Evolutionary conservation across 2,113 vertebrate genomes (phyloP).

Genomic region (Heterotis niloticus): DNA sequence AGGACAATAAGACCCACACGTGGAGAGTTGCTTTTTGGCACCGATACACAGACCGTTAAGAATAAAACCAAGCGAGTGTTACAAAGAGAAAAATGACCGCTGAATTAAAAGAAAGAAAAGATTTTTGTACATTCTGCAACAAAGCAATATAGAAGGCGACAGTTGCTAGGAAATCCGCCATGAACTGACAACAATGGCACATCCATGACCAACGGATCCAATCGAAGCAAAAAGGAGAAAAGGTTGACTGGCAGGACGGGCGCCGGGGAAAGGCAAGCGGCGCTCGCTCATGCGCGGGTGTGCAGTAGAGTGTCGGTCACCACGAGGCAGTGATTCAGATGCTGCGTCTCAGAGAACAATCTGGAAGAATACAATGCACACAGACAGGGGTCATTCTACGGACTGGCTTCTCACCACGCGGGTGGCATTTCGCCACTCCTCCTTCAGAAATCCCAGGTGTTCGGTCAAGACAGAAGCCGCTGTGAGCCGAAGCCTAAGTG

Average conservation of each 20-base stretch:
- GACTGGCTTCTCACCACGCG: neutral
- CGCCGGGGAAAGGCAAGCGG: conserved; percentile 13
- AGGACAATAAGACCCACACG: neutral
- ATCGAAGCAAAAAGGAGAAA: conserved; percentile 13
- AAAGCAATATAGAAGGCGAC: neutral
- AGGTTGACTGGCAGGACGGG: conserved; percentile 6
- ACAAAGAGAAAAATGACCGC: neutral
- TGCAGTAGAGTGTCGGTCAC: conserved; percentile 33
- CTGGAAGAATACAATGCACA: conserved; percentile 37
- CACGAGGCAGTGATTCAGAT: conserved; percentile 34
- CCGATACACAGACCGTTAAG: conserved; percentile 7
- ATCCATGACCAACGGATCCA: neutral
- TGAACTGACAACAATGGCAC: neutral
- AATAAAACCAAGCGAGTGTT: conserved; percentile 1
- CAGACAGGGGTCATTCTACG: neutral
- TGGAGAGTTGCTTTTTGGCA: conserved; percentile 22
- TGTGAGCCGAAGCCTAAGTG: too few species aligned
- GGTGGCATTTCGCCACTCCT: neutral
- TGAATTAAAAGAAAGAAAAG: conserved; percentile 14
- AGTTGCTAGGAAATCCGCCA: neutral
- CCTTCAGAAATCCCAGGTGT: neutral
- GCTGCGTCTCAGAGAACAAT: conserved; percentile 33
- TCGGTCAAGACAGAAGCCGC: too few species aligned
- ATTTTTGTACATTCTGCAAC: neutral
- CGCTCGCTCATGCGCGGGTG: conserved; percentile 32